Conservation (phyloP, 2,888 invertebrate genomes). For the Drosophila buzzatii region DNA sequence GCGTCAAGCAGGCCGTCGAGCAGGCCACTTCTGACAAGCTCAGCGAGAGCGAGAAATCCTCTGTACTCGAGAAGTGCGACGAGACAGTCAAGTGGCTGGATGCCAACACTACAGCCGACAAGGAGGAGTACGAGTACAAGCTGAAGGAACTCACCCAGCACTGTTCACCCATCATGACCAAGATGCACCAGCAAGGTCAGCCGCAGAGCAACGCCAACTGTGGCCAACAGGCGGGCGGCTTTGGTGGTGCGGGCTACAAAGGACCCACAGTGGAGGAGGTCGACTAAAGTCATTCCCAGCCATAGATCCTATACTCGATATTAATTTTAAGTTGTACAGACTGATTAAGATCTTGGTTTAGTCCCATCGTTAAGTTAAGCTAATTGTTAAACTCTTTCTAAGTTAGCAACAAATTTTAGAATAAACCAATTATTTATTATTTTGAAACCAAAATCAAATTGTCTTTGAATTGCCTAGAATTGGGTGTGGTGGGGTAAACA, state of each 20-base stretch:
- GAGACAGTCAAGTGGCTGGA: slow-evolving; percentile 88
- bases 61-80: slow-evolving; percentile 85
- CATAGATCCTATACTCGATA: slow-evolving; percentile 5
- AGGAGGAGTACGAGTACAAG: slow-evolving; percentile 89
- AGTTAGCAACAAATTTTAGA: slow-evolving; percentile 40
- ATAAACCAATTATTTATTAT: slow-evolving; percentile 35
- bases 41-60: slow-evolving; percentile 89
- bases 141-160: slow-evolving; percentile 56
- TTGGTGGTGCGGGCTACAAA: slow-evolving; percentile 62
- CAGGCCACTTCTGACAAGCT: slow-evolving; percentile 79
- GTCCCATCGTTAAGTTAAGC: neutral
- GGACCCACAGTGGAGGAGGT: slow-evolving; percentile 83
- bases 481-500: too few species aligned
- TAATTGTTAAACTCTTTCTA: slow-evolving; percentile 33
- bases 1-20: slow-evolving; percentile 35
- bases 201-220: slow-evolving; percentile 68
- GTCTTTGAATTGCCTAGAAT: neutral
- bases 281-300: slow-evolving; percentile 63
- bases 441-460: slow-evolving; percentile 85
- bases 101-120: slow-evolving; percentile 90
- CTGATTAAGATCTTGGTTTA: slow-evolving; percentile 22
- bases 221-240: slow-evolving; percentile 86
- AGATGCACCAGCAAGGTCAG: slow-evolving; percentile 72
- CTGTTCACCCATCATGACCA: slow-evolving; percentile 87
- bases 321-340: slow-evolving; percentile 14